These are phyloP conservation scores for Petromus typicus DNA, from an alignment of 2,113 vertebrate genomes.

Conservation along the genomic window DNA sequence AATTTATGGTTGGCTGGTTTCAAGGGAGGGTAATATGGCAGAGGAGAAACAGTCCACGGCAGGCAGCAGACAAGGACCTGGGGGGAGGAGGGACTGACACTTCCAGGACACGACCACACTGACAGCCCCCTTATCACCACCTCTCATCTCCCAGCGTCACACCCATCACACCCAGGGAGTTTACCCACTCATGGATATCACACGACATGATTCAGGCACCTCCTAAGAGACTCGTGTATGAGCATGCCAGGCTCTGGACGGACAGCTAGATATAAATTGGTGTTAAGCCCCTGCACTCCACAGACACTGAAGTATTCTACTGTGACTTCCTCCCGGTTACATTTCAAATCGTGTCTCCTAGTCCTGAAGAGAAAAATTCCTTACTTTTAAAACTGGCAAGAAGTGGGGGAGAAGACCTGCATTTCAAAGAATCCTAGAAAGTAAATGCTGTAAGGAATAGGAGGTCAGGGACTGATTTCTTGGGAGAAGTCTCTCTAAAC, in stretches of 20 bases:
- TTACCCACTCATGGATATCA: background rate
- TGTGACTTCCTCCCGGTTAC: background rate
- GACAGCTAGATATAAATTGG: background rate
- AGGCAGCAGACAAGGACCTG: background rate
- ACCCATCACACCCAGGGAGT: background rate
- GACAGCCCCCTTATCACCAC: background rate
- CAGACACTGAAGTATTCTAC: background rate
- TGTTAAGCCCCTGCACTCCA: background rate
- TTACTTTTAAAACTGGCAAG: background rate
- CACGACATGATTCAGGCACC: background rate
- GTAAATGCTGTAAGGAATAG: background rate
- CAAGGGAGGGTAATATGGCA: background rate
- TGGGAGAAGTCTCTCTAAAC: background rate
- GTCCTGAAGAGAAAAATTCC: background rate
- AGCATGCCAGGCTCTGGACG: background rate
- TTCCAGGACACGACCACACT: background rate
- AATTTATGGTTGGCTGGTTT: background rate
- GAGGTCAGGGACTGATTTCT: background rate
- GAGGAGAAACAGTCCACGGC: background rate
- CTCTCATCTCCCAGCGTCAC: background rate
- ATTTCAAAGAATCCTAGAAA: background rate
- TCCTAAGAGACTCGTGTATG: background rate
- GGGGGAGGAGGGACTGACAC: background rate
- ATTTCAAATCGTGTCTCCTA: background rate
- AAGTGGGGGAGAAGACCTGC: background rate